These are phyloP conservation scores for Zophobas atratus DNA, from an alignment of 1,140 invertebrate species.

Conservation along the genomic window DNA sequence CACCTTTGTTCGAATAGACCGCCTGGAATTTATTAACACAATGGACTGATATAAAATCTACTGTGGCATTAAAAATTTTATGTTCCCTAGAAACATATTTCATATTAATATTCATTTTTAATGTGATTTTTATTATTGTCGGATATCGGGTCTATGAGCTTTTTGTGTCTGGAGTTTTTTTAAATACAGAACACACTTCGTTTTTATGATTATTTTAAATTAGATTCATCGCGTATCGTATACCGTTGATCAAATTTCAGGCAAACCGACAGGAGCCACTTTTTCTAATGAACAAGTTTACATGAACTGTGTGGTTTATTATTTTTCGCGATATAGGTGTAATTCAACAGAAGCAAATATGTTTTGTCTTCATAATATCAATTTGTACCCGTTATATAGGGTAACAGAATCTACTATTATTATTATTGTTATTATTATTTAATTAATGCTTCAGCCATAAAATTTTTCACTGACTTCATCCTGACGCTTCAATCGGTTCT, in stretches of 20 bases:
- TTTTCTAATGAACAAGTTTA: background rate
- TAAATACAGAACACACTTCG: constrained; percentile 25
- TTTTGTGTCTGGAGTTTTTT: constrained; percentile 13
- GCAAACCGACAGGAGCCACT: background rate
- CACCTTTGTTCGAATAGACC: constrained; percentile 52
- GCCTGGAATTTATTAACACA: constrained; percentile 50
- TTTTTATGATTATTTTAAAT: constrained; percentile 33
- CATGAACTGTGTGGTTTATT: too few species aligned
- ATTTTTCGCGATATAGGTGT: too few species aligned
- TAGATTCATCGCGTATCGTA: background rate
- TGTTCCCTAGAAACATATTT: constrained; percentile 52
- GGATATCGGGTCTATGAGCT: constrained; percentile 32
- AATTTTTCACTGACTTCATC: constrained; percentile 8
- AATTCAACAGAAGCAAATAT: constrained; percentile 36
- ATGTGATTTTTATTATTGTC: constrained; percentile 50
- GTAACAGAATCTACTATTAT: background rate
- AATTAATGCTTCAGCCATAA: constrained; percentile 24
- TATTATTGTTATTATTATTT: background rate
- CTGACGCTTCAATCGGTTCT: constrained; percentile 9
- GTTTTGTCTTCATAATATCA: background rate
- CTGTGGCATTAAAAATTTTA: constrained; percentile 52
- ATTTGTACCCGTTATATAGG: constrained; percentile 11
- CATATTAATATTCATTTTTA: constrained; percentile 51
- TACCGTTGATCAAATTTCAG: constrained; percentile 20
- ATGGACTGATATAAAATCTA: constrained; percentile 54